Evolutionary conservation across 2,888 invertebrate species (phyloP).

Genomic region (Trissolcus japonicus): DNA sequence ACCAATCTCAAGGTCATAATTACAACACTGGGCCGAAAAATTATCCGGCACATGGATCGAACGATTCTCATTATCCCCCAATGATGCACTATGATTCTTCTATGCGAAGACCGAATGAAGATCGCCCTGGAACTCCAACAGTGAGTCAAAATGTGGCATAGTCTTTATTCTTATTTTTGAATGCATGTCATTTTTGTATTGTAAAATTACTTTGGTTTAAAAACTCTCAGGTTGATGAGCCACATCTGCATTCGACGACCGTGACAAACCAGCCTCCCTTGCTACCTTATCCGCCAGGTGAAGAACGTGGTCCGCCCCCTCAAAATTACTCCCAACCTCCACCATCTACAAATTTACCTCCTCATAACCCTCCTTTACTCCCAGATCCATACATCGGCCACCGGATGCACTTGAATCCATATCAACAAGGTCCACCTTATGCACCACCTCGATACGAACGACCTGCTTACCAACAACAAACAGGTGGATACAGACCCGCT

Average conservation of each 20-base stretch:
- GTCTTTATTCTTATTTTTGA: no score
- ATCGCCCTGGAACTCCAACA: slow-evolving; percentile 84
- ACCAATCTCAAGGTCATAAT: slow-evolving; percentile 65
- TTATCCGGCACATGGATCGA: slow-evolving; percentile 71
- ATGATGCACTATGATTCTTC: slow-evolving; percentile 72
- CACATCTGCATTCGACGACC: slow-evolving; percentile 69
- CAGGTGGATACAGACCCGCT: slow-evolving; percentile 66
- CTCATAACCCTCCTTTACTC: slow-evolving; percentile 69
- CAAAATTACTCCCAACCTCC: slow-evolving; percentile 66
- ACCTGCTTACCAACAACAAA: slow-evolving; percentile 70
- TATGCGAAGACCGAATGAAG: slow-evolving; percentile 77
- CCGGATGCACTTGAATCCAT: slow-evolving; percentile 72
- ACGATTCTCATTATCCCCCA: slow-evolving; percentile 69
- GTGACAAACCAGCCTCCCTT: slow-evolving; percentile 68
- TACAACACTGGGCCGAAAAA: slow-evolving; percentile 67
- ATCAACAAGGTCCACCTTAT: slow-evolving; percentile 69
- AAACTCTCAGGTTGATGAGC: slow-evolving; percentile 68
- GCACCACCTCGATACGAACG: slow-evolving; percentile 70
- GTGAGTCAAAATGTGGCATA: slow-evolving; percentile 70
- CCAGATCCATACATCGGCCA: slow-evolving; percentile 74
- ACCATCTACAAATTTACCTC: slow-evolving; percentile 65
- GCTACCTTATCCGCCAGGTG: slow-evolving; percentile 73
- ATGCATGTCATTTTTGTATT: neutral
- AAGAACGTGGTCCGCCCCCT: slow-evolving; percentile 70
- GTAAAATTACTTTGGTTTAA: neutral